phyloP scores from a whole-genome alignment of 2,113 vertebrate genomes.

The Neolamprologus tretocephalus region DNA sequence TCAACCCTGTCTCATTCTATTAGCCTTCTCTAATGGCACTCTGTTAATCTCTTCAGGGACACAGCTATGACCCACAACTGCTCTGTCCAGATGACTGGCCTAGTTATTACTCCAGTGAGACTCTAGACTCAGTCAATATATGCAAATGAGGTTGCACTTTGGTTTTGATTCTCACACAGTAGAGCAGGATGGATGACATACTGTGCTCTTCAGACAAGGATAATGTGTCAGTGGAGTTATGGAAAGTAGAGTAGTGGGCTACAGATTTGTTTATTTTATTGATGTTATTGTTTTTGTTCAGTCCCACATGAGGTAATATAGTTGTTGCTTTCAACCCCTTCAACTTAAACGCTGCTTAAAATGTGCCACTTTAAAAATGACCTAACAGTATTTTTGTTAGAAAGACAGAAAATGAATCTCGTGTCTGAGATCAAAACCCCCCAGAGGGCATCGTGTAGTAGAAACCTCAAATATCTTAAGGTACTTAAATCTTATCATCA shows the following conservation, averaged over 20 bases:
- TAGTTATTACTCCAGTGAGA: conserved; percentile 35
- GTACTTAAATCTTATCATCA: not conserved
- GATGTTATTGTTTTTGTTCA: not conserved
- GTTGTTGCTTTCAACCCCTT: not conserved
- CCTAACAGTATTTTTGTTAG: not conserved
- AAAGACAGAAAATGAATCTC: not conserved
- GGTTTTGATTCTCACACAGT: not conserved
- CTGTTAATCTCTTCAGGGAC: conserved; percentile 50
- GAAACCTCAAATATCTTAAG: not conserved
- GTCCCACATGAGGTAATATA: not conserved
- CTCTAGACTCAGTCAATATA: not conserved
- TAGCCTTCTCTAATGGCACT: conserved; percentile 55
- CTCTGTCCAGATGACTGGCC: conserved; percentile 40
- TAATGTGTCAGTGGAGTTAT: not conserved
- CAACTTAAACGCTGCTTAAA: not conserved
- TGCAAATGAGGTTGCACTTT: conserved; percentile 1
- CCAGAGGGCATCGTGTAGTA: not conserved
- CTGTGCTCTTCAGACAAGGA: not conserved
- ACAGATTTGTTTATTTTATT: not conserved
- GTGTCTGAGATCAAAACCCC: not conserved
- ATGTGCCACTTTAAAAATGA: not conserved
- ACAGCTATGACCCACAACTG: not conserved
- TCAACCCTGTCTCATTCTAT: conserved; percentile 55
- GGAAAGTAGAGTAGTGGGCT: not conserved
- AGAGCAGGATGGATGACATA: not conserved